These are phyloP conservation scores for Hemiscyllium ocellatum DNA, from an alignment of 2,113 vertebrate genomes.

Conservation along the genomic window DNA sequence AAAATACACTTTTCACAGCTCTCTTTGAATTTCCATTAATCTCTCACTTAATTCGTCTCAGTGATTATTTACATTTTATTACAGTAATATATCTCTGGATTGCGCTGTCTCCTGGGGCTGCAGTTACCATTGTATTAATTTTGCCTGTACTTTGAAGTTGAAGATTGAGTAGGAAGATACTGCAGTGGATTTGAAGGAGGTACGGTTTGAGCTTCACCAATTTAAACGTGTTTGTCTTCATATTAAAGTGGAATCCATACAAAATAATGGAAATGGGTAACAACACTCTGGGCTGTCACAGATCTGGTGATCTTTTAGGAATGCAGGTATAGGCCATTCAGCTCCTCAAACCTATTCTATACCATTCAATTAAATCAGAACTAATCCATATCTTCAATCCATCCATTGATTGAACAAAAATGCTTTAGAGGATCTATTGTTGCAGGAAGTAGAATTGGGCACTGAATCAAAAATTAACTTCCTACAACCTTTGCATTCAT, in stretches of 20 bases:
- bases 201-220: not conserved
- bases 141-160: not conserved
- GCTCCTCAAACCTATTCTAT: too few relatives aligned
- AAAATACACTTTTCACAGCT: not conserved
- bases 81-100: not conserved
- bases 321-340: too few relatives aligned
- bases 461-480: too few relatives aligned
- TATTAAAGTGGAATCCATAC: not conserved
- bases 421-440: too few relatives aligned
- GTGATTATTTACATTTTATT: conserved; percentile 34
- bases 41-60: not conserved
- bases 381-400: too few relatives aligned
- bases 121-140: not conserved
- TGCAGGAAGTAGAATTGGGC: too few relatives aligned
- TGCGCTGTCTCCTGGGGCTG: not conserved
- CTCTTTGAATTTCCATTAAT: not conserved
- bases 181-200: not conserved
- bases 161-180: not conserved
- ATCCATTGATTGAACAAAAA: too few relatives aligned
- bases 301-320: too few relatives aligned
- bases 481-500: too few relatives aligned
- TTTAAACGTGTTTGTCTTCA: not conserved
- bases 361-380: too few relatives aligned
- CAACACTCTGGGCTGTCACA: too few relatives aligned
- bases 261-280: not conserved